A percentile compares a stretch with the other conserved stretches of the same genome.
phyloP scores from a whole-genome alignment of 2,888 invertebrate species.

The Cosmia pyralina region DNA sequence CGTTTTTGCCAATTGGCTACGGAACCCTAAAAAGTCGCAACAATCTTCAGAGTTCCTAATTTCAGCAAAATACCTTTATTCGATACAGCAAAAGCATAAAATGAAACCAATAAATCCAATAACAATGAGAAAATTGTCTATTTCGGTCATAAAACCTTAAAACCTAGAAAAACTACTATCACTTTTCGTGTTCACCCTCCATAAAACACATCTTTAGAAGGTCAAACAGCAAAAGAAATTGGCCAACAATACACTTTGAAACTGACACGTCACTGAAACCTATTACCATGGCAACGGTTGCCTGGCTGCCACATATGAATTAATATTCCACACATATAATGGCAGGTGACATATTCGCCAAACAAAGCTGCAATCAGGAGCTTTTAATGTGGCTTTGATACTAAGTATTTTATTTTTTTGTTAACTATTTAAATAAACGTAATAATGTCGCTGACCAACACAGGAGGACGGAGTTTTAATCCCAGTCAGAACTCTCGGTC shows the following conservation, averaged over 20 bases:
- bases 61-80: not conserved
- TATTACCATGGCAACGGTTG: constrained; percentile 33
- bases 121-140: constrained; percentile 10
- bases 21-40: not conserved
- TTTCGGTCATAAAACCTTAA: constrained; percentile 11
- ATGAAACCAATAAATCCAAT: constrained; percentile 13
- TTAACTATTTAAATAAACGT: not conserved
- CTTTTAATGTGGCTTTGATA: constrained; percentile 8
- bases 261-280: constrained; percentile 19
- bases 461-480: constrained; percentile 65
- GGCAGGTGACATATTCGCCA: constrained; percentile 26
- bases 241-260: constrained; percentile 27
- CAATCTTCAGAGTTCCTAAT: not conserved
- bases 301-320: constrained; percentile 34
- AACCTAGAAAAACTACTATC: not conserved
- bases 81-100: constrained; percentile 23
- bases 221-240: constrained; percentile 29
- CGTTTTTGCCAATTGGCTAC: no score
- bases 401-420: constrained; percentile 22
- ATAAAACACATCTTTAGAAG: constrained; percentile 38
- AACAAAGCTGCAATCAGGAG: constrained; percentile 8
- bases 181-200: constrained; percentile 18
- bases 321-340: constrained; percentile 15
- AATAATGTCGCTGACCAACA: constrained; percentile 46
- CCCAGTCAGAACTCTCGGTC: constrained; percentile 79